phyloP scores from a whole-genome alignment of 2,888 invertebrate species.

The Sesia bembeciformis region DNA sequence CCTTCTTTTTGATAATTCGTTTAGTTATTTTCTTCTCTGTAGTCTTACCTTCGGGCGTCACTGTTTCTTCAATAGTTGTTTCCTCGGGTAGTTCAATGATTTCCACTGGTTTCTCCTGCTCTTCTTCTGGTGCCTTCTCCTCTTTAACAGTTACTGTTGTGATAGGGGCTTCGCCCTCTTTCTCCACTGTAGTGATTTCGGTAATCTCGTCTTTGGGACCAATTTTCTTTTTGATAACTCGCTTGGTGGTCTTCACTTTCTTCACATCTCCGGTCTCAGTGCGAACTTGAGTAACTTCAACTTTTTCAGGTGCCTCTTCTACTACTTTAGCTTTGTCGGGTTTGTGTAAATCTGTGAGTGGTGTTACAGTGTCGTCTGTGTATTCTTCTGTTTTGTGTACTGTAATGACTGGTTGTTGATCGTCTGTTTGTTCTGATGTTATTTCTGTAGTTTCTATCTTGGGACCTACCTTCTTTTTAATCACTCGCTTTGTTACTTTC shows the following conservation, averaged over 20 bases:
- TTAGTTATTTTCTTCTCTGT: background rate
- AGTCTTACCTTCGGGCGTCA: slow-evolving; percentile 19
- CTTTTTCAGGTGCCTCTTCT: slow-evolving; percentile 14
- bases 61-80: slow-evolving; percentile 26
- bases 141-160: slow-evolving; percentile 2
- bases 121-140: slow-evolving; percentile 10
- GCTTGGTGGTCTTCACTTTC: slow-evolving; percentile 14
- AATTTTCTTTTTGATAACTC: slow-evolving; percentile 19
- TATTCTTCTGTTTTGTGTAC: slow-evolving; percentile 26
- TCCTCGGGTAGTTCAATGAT: slow-evolving; percentile 33
- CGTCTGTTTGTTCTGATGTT: slow-evolving; percentile 32
- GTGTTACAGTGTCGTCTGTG: slow-evolving; percentile 16
- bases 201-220: slow-evolving; percentile 41
- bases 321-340: slow-evolving; percentile 23
- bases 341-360: slow-evolving; percentile 6
- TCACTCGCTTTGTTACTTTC: slow-evolving; percentile 17
- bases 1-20: slow-evolving; percentile 26
- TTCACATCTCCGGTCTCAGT: slow-evolving; percentile 36
- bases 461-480: slow-evolving; percentile 17
- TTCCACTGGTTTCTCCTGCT: slow-evolving; percentile 14
- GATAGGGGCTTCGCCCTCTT: slow-evolving; percentile 15
- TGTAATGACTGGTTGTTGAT: slow-evolving; percentile 19
- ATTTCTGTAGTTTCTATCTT: slow-evolving; percentile 27
- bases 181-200: slow-evolving; percentile 23
- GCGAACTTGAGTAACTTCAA: slow-evolving; percentile 43